Percentiles rank a stretch among this genome's conserved stretches.
phyloP scores from a whole-genome alignment of 2,113 vertebrate species.

The Macrotus californicus region DNA sequence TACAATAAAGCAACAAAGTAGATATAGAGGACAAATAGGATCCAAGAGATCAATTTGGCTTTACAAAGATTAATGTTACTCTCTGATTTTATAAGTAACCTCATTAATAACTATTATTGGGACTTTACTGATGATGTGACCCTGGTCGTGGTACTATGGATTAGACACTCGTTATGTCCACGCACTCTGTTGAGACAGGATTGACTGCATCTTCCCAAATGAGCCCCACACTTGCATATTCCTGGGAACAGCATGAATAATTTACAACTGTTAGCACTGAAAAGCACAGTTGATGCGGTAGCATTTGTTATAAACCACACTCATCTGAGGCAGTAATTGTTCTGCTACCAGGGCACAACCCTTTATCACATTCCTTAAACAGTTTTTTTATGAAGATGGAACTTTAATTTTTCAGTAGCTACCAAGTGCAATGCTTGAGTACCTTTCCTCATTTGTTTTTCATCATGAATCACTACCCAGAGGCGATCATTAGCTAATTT shows the following conservation, averaged over 20 bases:
- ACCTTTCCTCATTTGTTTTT: conserved; percentile 76
- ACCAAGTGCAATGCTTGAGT: conserved; percentile 68
- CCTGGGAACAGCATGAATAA: conserved; percentile 44
- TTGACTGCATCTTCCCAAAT: background rate
- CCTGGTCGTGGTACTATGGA: background rate
- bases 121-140: background rate
- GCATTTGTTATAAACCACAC: conserved; percentile 71
- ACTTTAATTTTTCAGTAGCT: conserved; percentile 73
- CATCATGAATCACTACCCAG: conserved; percentile 72
- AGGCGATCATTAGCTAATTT: conserved; percentile 80
- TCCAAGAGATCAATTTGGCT: conserved; percentile 10
- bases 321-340: conserved; percentile 69
- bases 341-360: conserved; percentile 66
- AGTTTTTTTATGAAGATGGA: conserved; percentile 70
- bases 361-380: conserved; percentile 67
- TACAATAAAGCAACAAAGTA: conserved; percentile 6
- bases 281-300: conserved; percentile 5
- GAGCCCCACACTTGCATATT: background rate
- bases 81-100: background rate
- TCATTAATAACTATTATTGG: conserved; percentile 1
- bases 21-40: background rate
- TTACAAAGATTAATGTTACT: background rate
- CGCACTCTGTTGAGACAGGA: background rate
- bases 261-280: conserved; percentile 36
- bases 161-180: background rate